These are phyloP conservation scores for Plutomurus gul DNA, from an alignment of 1,140 invertebrate genomes.

Conservation along the genomic window DNA sequence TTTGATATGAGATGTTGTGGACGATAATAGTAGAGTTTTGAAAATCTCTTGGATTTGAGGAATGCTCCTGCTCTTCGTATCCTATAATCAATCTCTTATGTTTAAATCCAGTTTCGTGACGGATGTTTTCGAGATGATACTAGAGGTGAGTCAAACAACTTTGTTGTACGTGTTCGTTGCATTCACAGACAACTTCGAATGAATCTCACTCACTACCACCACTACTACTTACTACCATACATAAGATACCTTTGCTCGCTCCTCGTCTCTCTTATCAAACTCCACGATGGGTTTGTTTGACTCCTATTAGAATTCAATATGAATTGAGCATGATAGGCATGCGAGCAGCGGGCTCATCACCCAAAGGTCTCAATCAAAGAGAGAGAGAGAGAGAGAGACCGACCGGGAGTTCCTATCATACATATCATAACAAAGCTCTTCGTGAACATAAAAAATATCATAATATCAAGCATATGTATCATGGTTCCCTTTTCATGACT, in stretches of 20 bases:
- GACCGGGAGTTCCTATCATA: neutral
- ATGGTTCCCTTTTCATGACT: slow-evolving; percentile 24
- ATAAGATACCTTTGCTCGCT: no score
- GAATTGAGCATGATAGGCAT: slow-evolving; percentile 5
- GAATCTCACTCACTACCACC: no score
- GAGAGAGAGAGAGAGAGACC: neutral
- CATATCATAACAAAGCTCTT: slow-evolving; percentile 1
- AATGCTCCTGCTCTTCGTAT: slow-evolving; percentile 8
- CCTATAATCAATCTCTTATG: slow-evolving; percentile 39
- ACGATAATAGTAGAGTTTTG: slow-evolving; percentile 30
- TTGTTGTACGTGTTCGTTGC: neutral
- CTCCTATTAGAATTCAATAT: neutral
- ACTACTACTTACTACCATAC: no score
- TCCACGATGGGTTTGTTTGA: neutral
- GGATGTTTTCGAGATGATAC: slow-evolving; percentile 15
- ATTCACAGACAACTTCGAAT: no score
- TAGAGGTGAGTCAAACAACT: neutral
- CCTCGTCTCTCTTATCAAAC: neutral
- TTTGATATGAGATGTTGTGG: slow-evolving; percentile 33
- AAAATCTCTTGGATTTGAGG: slow-evolving; percentile 16
- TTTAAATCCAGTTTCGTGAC: slow-evolving; percentile 34
- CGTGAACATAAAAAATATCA: no score
- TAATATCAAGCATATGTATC: neutral
- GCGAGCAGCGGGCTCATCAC: slow-evolving; percentile 15
- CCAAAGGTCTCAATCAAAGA: slow-evolving; percentile 27